Conservation (phyloP, 2,888 invertebrate species). For the Hesperia comma region DNA sequence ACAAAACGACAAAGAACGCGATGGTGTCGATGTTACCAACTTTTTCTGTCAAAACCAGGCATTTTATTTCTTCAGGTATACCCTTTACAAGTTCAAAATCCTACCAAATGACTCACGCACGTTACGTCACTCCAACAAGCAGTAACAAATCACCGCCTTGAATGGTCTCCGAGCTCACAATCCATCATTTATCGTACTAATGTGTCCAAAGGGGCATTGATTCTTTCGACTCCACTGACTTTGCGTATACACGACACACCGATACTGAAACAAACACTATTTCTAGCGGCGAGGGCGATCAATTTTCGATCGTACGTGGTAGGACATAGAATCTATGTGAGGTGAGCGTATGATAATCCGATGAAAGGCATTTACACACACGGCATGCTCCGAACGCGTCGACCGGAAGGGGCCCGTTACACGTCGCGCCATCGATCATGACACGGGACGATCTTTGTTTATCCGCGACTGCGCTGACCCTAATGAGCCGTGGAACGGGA, state of each 20-base stretch:
- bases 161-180: constrained; percentile 13
- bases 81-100: not conserved
- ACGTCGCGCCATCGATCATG: constrained; percentile 57
- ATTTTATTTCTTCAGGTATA: too few relatives aligned
- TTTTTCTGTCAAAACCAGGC: too few relatives aligned
- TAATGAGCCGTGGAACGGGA: constrained; percentile 54
- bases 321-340: not conserved
- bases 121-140: not conserved
- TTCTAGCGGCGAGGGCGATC: not conserved
- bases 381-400: constrained; percentile 31
- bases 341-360: not conserved
- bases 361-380: constrained; percentile 24
- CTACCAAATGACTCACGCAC: constrained; percentile 7
- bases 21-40: too few relatives aligned
- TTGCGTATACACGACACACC: constrained; percentile 17
- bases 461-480: constrained; percentile 51
- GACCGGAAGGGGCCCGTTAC: constrained; percentile 66
- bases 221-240: constrained; percentile 29
- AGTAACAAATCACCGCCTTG: constrained; percentile 19
- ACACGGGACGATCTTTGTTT: constrained; percentile 50
- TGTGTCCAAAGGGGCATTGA: constrained; percentile 33
- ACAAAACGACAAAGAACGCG: too few relatives aligned
- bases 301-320: not conserved
- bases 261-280: constrained; percentile 7
- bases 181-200: constrained; percentile 26